Evolutionary conservation across 1,140 invertebrate genomes (phyloP), one percentile per base, ranked within the genome.

Genomic region (Brachionus asplanchnoidis): DNA sequence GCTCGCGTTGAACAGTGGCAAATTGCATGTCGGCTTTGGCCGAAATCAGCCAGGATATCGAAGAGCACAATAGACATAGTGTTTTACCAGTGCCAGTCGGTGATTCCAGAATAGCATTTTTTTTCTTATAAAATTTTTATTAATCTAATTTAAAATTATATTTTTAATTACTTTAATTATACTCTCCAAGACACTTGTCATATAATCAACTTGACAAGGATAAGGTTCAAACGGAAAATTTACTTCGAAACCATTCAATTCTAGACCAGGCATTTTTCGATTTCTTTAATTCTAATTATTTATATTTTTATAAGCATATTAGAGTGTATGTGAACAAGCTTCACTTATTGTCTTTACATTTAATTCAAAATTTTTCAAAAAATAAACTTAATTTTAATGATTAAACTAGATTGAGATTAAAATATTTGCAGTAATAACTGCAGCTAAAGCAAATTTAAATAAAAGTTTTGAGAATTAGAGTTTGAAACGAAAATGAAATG

Each of bases 171-270:
- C 92, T 87, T 93, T 93, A 88, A 96, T 93, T 56, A 98, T 89
- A 89, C 95, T 96, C 87, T 94, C 92, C 82, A 98, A 93, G 0
- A 98, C 95, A 91, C 95, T 95, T 87, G 92, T 90, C 95, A 98
- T 98, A 87, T 97, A 97, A 50, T 93, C 92, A 85, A 93, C 93
- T 91, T 99, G 97, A 75, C 97, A 93, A 85, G 94, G 91, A 89
- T 99, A 99, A 0, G 96, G 96, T 88, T 95, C 93, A 89, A 95
- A 98, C n/a, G 97, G 96, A 91, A 99, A 99, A 86, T 92, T 93
- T 9, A 98, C 92, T 23, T 92, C 90, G 68, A 97, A 92, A 56
- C 94, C 94, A 86, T 92, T 91, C 85, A 95, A 92, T 85, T 91
- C 91, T 40, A 93, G 87, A 44, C 66, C 66, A n/a, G 85, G 50